phyloP scores from a whole-genome alignment of 2,888 invertebrate genomes.

The Theodoxus fluviatilis region DNA sequence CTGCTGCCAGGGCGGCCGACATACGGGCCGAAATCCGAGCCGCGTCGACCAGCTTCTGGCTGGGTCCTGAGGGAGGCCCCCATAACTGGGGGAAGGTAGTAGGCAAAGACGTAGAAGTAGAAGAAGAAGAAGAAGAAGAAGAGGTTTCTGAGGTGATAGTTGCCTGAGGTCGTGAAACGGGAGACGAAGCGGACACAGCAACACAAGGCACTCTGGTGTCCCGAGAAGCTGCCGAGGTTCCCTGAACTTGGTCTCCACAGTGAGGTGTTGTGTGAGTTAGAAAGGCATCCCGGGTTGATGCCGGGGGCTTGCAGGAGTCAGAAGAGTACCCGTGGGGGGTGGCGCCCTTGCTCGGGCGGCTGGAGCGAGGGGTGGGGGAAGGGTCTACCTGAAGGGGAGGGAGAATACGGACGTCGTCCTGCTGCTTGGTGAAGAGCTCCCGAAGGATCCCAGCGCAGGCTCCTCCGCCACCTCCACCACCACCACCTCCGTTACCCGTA shows the following conservation, averaged over 20 bases:
- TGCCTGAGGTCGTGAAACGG: conserved; percentile 27
- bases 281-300: not conserved
- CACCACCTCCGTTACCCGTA: not conserved
- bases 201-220: too few relatives aligned
- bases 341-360: not conserved
- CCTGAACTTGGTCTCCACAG: not conserved
- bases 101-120: too few relatives aligned
- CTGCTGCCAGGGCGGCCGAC: too few relatives aligned
- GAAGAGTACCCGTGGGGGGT: not conserved
- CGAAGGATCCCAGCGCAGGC: conserved; percentile 16
- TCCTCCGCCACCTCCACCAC: not conserved
- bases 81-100: too few relatives aligned
- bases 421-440: conserved; percentile 22
- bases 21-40: too few relatives aligned
- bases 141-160: conserved; percentile 22
- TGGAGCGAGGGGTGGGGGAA: conserved; percentile 5
- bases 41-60: too few relatives aligned
- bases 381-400: not conserved
- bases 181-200: conserved; percentile 24
- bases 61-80: too few relatives aligned
- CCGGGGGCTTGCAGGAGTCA: not conserved
- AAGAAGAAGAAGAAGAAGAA: conserved; percentile 23
- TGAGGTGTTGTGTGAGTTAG: not conserved
- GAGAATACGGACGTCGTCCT: not conserved
- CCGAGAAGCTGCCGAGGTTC: conserved; percentile 12